Base-by-base conservation (phyloP, 2,113 vertebrate species). In the Morphnarchus princeps region DNA sequence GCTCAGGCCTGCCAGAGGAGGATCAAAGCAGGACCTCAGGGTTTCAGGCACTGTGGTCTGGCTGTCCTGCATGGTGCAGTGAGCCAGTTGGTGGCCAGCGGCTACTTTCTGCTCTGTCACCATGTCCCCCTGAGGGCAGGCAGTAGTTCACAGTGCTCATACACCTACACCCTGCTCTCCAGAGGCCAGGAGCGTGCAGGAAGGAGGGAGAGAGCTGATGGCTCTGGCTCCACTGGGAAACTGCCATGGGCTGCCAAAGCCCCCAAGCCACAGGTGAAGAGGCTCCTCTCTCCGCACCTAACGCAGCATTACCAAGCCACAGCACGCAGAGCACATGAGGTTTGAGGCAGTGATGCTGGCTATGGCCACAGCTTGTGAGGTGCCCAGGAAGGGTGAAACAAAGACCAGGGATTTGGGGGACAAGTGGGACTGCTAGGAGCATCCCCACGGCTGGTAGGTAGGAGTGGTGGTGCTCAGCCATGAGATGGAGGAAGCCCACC, bases 21-120 rank as follows among this genome's bases (percentile, higher is more conserved):
- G 66, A 55, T 59, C 82, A 49, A 63, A 55, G 74, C 0, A 0
- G 67, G 62, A 90, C 28, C 42, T 72, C 19, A 4, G 50, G 25
- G 20, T 57, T 45, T 45, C 36, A 54, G 78, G 57, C 0, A 0
- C 57, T 55, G n/a, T 45, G 34, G 55, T 71, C 0, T 0, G 36
- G 65, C 50, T 81, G 69, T 84, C 31, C 59, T 74, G 82, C 59
- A 69, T 0, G 0, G 54, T 59, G 57, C 66, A 45, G 45, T 24
- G 62, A 74, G 62, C 13, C 66, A 24, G 11, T 12, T 36, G 14
- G 38, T 55, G 57, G 52, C 66, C 11, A 20, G 40, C 14, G 54
- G 18, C 65, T 91, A 25, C 50, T 45, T 71, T 74, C 52, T 72
- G 62, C 62, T 57, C 59, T 29, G n/a, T 36, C 26, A 22, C 62